Conservation (phyloP, 1,140 invertebrate species). For the Drosophila tropicalis region DNA sequence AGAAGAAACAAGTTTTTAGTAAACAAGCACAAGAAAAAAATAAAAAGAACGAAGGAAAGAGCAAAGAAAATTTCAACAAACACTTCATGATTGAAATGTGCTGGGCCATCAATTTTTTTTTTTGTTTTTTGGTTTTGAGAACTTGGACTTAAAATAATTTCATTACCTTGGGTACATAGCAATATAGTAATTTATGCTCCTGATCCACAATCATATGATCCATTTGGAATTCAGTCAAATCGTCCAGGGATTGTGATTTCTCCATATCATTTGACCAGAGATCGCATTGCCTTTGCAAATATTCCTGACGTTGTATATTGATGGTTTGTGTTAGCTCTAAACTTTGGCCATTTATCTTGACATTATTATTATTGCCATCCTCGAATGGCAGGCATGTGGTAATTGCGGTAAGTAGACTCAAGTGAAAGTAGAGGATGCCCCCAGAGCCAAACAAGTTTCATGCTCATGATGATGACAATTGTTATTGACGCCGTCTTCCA, state of each 20-base stretch:
- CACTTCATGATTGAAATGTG: neutral
- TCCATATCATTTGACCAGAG: constrained; percentile 67
- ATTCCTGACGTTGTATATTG: constrained; percentile 87
- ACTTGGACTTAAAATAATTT: neutral
- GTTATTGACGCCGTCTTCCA: constrained; percentile 61
- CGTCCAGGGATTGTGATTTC: constrained; percentile 69
- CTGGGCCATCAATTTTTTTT: neutral
- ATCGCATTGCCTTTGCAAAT: constrained; percentile 87
- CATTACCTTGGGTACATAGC: constrained; percentile 95
- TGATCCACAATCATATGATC: constrained; percentile 92
- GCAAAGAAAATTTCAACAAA: constrained; percentile 15
- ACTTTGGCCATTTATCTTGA: constrained; percentile 83
- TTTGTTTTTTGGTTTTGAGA: constrained; percentile 2
- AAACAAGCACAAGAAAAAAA: constrained; percentile 32
- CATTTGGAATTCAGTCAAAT: constrained; percentile 85
- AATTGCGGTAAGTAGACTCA: constrained; percentile 31
- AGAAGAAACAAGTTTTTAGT: constrained; percentile 50
- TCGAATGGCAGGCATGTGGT: constrained; percentile 58
- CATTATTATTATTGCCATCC: constrained; percentile 81
- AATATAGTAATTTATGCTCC: constrained; percentile 92
- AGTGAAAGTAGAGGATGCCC: constrained; percentile 36
- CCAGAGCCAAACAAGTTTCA: constrained; percentile 42
- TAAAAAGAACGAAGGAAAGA: constrained; percentile 28
- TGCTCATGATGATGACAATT: neutral
- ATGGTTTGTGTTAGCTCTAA: constrained; percentile 86